Base-by-base conservation (phyloP, 2,797 vertebrate species). In the Myoxocephalus aenaeus region DNA sequence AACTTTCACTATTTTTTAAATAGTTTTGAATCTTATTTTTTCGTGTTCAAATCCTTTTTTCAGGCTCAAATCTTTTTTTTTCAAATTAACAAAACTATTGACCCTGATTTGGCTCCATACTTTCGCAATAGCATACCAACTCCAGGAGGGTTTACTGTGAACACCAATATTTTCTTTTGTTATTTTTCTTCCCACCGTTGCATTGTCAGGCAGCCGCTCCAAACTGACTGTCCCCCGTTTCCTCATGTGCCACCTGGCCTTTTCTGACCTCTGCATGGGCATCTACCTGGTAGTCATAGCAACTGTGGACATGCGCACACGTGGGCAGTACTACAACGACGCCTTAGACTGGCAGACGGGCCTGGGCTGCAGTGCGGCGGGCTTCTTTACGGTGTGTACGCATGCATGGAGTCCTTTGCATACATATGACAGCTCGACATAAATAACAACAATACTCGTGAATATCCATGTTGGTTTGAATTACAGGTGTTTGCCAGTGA, bases 211-310 rank as follows among this genome's bases (percentile, higher is more conserved):
- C 73, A 98, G 96, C 77, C 95, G 92, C 1, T 95, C 96, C 83
- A 99, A 99, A 84, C 93, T 98, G 79, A 99, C 97, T 0, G 98
- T 99, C 2, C 97, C 98, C 11, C 96, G 96, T 54, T 99, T 99
- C 87, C 95, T 99, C 7, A 99, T 99, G 97, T 99, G 98, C 89
- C 97, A 99, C 80, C 92, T 99, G 57, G 97, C 98, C 22, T 98
- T 99, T 57, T 97, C 98, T 3, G 98, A 99, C 86, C 96, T 99
- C 40, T 99, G 97, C 92, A 99, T 97, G 90, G 98, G 98, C 54
- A 90, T 99, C 86, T 99, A 99, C 87, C 93, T 99, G 86, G 70
- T 97, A 13, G 92, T 98, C 32, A 98, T 99, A 42, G 98, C 98
- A 2, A 94, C 95, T 0, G 96, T 97, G 20, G 98, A 99, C 71